These are phyloP conservation scores for Tenodera sinensis DNA, from an alignment of 2,888 invertebrate genomes.

Conservation along the genomic window DNA sequence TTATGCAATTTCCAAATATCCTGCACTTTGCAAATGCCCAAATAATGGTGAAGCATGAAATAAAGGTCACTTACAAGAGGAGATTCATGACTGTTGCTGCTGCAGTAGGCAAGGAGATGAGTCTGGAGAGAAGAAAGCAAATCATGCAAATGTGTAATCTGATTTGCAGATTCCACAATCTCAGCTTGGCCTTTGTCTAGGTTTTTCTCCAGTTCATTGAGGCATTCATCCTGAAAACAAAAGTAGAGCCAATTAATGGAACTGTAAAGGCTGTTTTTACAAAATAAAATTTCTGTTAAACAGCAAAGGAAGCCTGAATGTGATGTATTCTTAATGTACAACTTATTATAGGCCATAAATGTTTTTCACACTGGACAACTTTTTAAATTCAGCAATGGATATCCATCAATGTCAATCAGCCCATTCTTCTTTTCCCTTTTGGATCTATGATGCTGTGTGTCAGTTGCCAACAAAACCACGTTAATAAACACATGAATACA, in stretches of 20 bases:
- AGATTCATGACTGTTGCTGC: slow-evolving; percentile 20
- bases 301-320: neutral
- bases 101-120: slow-evolving; percentile 55
- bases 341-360: no score
- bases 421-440: no score
- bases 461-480: no score
- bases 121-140: slow-evolving; percentile 57
- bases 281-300: neutral
- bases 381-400: no score
- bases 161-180: slow-evolving; percentile 11
- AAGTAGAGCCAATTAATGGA: neutral
- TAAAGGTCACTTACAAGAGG: slow-evolving; percentile 11
- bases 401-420: no score
- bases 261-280: neutral
- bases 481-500: no score
- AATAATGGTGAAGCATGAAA: no score
- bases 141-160: slow-evolving; percentile 46
- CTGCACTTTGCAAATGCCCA: no score
- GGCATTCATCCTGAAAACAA: slow-evolving; percentile 41
- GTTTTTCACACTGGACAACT: no score
- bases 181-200: slow-evolving; percentile 28
- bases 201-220: slow-evolving; percentile 40
- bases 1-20: no score
- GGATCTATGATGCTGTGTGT: no score
- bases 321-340: no score